Base-by-base conservation (phyloP, 2,888 invertebrate species). In the Physocephala rufipes region DNA sequence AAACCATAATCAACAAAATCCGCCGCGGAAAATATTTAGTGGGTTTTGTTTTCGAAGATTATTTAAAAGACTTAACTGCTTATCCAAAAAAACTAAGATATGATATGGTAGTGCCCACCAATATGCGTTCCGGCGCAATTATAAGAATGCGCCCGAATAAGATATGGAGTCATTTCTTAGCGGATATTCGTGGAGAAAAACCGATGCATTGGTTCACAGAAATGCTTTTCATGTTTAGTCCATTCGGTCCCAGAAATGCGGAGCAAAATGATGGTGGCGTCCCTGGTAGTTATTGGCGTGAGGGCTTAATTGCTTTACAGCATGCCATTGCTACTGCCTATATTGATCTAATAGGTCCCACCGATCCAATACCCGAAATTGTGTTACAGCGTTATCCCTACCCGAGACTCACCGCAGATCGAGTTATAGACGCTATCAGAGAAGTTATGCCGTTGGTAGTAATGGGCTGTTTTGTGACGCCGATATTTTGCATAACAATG, bases 381-480 rank as follows among this genome's bases (percentile, higher is more conserved):
- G 0, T 61, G 1, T 68, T 82, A 78, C 76, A 76, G 82, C 87
- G 93, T 66, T 92, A 89, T 82, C 91, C 93, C 0, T 91, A 92
- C 79, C 91, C 92, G 0, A 83, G 88, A 0, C 93, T 89, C 82
- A 82, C 90, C 0, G 84, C 89, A 45, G 93, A 94, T 80, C 79
- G 88, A 0, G 89, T 93, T 15, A 83, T 92, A 2, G 86, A 89
- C n/a, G 89, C 90, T 0, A 81, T 94, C 55, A 89, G 90, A 80
- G 83, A 87, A 9, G 88, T 91, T 76, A 88, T 95, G 51, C 91
- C 95, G 0, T 86, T 93, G 75, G 90, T 95, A 55, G 86, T 95
- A 19, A 88, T 94, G 84, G 86, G 95, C 30, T 92, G 93, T 79
- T 95, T 93, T 80, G 90, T 93, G 74, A 93, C 94, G 81, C 90